These are phyloP conservation scores for Myopa testacea DNA, from an alignment of 2,888 invertebrate species.

Conservation along the genomic window DNA sequence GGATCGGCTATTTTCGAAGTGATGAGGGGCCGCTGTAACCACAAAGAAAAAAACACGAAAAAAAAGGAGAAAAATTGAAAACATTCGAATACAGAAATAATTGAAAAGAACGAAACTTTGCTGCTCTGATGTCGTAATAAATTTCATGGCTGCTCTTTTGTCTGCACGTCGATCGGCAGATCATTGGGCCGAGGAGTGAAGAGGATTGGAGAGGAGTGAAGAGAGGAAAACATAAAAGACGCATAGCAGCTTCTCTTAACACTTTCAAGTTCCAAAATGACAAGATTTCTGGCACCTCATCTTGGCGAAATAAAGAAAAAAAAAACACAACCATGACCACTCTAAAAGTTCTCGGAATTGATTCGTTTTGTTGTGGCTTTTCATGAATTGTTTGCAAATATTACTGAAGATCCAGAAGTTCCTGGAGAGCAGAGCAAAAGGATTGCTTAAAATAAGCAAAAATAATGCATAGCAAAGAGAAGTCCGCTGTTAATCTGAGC, in stretches of 20 bases:
- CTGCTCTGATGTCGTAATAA: background rate
- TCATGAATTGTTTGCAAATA: constrained; percentile 20
- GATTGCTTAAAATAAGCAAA: background rate
- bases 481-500: background rate
- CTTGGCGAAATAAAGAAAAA: background rate
- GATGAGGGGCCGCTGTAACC: constrained; percentile 32
- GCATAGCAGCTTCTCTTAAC: background rate
- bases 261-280: background rate
- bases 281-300: background rate
- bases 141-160: background rate
- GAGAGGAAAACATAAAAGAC: background rate
- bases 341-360: background rate
- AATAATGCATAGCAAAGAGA: background rate
- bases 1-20: constrained; percentile 15
- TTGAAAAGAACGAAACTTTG: background rate
- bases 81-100: constrained; percentile 9
- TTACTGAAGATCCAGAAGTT: constrained; percentile 1
- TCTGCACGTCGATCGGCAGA: background rate
- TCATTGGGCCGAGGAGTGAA: too few species aligned
- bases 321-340: background rate
- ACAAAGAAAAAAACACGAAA: constrained; percentile 6
- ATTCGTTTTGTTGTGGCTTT: background rate
- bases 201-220: too few species aligned
- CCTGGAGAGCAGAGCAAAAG: background rate
- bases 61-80: background rate